These are phyloP conservation scores for Perca fluviatilis DNA, from an alignment of 2,113 vertebrate genomes.

Conservation along the genomic window DNA sequence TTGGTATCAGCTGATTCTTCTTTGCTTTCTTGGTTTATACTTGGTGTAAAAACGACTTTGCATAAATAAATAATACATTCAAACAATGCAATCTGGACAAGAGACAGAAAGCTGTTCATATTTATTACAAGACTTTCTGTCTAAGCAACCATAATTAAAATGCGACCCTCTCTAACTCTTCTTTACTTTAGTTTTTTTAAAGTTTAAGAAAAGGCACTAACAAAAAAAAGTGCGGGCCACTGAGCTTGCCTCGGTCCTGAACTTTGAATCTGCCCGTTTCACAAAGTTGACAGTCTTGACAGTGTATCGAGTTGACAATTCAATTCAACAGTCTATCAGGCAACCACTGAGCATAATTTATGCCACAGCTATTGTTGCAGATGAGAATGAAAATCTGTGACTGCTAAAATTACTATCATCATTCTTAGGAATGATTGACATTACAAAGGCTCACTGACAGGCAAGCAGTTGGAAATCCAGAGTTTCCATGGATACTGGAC, in stretches of 20 bases:
- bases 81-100: constrained; percentile 20
- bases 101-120: neutral
- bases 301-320: too few species aligned
- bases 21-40: constrained; percentile 13
- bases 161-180: neutral
- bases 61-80: constrained; percentile 29
- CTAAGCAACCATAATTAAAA: neutral
- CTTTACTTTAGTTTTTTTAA: neutral
- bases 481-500: constrained; percentile 63
- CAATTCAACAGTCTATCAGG: too few species aligned
- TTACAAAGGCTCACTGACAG: constrained; percentile 52
- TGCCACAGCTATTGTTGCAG: constrained; percentile 22
- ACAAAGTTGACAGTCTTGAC: too few species aligned
- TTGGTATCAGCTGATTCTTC: constrained; percentile 4
- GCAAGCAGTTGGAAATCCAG: constrained; percentile 37
- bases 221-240: neutral
- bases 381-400: constrained; percentile 39
- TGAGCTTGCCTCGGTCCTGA: too few species aligned
- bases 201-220: neutral
- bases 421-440: constrained; percentile 52
- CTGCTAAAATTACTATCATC: constrained; percentile 48
- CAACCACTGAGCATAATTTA: constrained; percentile 20
- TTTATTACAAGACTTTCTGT: neutral
- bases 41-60: constrained; percentile 6
- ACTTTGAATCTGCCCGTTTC: too few species aligned